Evolutionary conservation across 2,888 invertebrate genomes (phyloP).

Genomic region (Ischnura elegans): DNA sequence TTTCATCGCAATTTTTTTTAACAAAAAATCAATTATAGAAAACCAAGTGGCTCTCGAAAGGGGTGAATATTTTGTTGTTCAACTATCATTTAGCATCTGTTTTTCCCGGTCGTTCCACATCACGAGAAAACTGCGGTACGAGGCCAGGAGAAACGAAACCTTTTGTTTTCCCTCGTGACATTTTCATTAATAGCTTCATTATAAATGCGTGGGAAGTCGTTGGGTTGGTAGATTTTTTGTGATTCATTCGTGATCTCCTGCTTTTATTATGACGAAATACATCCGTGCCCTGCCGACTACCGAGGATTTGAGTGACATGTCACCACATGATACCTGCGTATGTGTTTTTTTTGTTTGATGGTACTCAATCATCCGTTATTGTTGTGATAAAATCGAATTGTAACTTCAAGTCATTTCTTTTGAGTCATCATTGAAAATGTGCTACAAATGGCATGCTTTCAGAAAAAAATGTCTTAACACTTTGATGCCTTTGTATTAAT

Average conservation of each 20-base stretch:
- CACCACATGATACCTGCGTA: neutral
- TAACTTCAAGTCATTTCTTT: neutral
- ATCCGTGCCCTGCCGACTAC: neutral
- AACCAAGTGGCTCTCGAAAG: neutral
- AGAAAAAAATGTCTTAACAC: too few relatives aligned
- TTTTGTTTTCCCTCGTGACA: slow-evolving; percentile 11
- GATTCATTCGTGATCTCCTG: neutral
- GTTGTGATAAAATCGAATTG: neutral
- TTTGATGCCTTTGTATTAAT: too few relatives aligned
- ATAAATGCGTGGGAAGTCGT: neutral
- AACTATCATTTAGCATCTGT: neutral
- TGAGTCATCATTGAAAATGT: neutral
- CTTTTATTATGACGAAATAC: neutral
- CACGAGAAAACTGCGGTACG: neutral
- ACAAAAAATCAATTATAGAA: too few relatives aligned
- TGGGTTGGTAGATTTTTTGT: neutral
- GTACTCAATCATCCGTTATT: neutral
- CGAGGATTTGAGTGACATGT: slow-evolving; percentile 11
- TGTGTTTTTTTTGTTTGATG: neutral
- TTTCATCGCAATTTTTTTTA: too few relatives aligned
- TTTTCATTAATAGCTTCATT: slow-evolving; percentile 31
- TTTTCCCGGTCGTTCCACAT: neutral
- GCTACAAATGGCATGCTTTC: neutral
- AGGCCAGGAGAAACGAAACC: neutral
- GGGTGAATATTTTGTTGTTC: neutral